A percentile compares a stretch with the other conserved stretches of the same genome.
Evolutionary conservation across 2,797 vertebrate genomes (phyloP).

Genomic region (Erithacus rubecula): DNA sequence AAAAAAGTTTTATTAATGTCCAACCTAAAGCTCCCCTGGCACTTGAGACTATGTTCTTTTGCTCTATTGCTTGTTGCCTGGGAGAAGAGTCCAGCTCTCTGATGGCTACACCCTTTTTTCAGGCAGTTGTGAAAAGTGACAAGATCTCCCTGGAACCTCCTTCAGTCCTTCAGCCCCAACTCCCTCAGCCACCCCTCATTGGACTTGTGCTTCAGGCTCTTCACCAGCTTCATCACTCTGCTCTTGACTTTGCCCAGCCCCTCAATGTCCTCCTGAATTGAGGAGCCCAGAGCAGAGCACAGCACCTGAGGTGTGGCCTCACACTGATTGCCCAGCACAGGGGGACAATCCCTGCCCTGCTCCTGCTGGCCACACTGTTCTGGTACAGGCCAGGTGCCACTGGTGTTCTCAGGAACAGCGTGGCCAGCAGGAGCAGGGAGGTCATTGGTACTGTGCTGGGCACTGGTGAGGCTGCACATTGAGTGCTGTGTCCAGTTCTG

Average conservation of each 20-base stretch:
- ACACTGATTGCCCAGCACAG: background rate
- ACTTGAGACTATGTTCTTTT: background rate
- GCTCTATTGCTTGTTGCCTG: no score
- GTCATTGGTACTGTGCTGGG: no score
- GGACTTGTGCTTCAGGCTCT: background rate
- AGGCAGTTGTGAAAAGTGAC: background rate
- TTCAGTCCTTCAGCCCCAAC: background rate
- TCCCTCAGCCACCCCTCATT: background rate
- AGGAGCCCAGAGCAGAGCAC: background rate
- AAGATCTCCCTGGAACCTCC: background rate
- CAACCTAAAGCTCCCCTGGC: background rate
- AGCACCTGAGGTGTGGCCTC: background rate
- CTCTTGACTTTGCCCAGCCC: background rate
- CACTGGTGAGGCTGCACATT: no score
- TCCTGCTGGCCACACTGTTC: background rate
- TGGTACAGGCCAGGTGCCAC: background rate
- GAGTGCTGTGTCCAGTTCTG: no score
- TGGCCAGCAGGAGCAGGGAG: no score
- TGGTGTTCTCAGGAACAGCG: background rate
- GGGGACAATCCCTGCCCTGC: no score
- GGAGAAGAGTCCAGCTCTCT: background rate
- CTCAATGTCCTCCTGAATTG: background rate
- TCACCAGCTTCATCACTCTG: rapidly evolving
- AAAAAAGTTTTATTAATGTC: background rate
- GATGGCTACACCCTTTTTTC: background rate